These are phyloP conservation scores for Hydrotaea cyrtoneurina DNA, from an alignment of 2,888 invertebrate species.

Conservation along the genomic window DNA sequence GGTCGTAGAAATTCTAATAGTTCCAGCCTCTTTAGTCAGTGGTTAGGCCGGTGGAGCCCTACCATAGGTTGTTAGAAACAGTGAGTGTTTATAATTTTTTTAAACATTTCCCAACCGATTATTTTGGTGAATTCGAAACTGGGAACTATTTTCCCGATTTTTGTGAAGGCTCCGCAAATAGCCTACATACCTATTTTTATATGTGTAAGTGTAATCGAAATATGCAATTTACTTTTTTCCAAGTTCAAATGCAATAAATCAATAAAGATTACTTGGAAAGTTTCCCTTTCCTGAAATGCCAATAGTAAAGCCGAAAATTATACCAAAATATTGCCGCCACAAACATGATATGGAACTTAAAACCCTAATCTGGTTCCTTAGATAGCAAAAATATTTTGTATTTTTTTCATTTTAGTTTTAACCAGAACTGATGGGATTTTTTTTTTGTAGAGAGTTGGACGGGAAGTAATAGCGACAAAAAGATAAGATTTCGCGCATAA, in stretches of 20 bases:
- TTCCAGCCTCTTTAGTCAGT: no score
- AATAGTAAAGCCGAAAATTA: no score
- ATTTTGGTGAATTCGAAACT: no score
- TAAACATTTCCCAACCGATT: no score
- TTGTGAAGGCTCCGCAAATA: not conserved
- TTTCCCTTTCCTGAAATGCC: not conserved
- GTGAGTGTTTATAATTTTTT: no score
- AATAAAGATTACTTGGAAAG: not conserved
- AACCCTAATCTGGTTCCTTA: not conserved
- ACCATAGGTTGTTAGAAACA: no score
- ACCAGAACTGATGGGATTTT: not conserved
- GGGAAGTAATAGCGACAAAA: not conserved
- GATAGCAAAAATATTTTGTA: not conserved
- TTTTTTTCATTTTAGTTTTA: not conserved
- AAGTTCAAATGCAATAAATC: not conserved
- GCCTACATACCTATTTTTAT: not conserved
- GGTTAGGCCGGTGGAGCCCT: no score
- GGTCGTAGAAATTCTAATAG: no score
- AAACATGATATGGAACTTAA: slow-evolving; percentile 2
- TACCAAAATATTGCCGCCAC: no score
- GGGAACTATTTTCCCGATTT: no score
- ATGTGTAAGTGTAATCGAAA: no score
- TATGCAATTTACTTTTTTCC: not conserved
- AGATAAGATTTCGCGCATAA: slow-evolving; percentile 52
- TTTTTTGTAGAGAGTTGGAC: not conserved